Evolutionary conservation across 1,140 invertebrate species (phyloP).

Genomic region (Zaprionus inermis): DNA sequence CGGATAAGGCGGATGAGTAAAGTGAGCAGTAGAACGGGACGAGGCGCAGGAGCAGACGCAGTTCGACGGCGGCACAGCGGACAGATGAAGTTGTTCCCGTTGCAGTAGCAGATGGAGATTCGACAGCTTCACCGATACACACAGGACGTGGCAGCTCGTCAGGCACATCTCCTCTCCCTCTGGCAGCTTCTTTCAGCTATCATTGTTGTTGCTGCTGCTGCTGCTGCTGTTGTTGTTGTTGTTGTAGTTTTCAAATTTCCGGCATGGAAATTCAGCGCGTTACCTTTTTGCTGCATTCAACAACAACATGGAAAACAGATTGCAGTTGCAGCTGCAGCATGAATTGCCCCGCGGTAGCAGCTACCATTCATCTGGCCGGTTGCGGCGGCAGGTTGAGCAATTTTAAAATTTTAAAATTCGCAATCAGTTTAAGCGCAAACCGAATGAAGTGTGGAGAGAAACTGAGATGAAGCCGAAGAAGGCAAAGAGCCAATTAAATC

Average conservation of each 20-base stretch:
- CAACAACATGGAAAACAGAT: not conserved
- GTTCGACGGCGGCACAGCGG: not conserved
- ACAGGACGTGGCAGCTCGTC: too few relatives aligned
- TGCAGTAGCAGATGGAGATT: not conserved
- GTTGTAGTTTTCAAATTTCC: constrained; percentile 63
- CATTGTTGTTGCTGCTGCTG: not conserved
- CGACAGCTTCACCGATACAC: not conserved
- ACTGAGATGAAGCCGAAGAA: too few relatives aligned
- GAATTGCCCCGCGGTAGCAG: not conserved
- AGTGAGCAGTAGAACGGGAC: not conserved
- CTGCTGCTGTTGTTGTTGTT: not conserved
- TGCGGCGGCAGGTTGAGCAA: constrained; percentile 6
- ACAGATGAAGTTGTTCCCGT: not conserved
- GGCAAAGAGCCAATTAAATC: too few relatives aligned
- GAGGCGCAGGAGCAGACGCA: not conserved
- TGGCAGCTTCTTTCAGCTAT: not conserved
- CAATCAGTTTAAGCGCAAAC: constrained; percentile 21
- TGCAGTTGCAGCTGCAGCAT: not conserved
- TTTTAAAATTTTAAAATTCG: constrained; percentile 35
- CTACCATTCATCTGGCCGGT: constrained; percentile 1
- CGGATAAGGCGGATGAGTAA: not conserved
- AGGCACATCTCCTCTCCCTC: not conserved
- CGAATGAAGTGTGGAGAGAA: not conserved
- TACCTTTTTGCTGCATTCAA: constrained; percentile 12
- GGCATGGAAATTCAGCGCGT: constrained; percentile 43